Conservation (phyloP, 2,888 invertebrate genomes). For the Myathropa florea region DNA sequence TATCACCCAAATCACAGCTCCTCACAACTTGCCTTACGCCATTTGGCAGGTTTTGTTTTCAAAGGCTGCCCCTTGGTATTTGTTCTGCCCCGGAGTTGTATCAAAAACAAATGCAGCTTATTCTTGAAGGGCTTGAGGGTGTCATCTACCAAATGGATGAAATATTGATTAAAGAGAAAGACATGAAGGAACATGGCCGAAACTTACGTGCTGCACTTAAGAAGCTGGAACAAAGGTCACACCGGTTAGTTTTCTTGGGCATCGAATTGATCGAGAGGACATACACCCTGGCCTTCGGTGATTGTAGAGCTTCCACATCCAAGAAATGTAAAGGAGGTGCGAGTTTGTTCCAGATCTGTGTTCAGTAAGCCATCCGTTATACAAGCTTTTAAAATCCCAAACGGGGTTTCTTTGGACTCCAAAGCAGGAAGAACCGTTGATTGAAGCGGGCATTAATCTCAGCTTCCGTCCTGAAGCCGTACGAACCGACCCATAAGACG, state of each 20-base stretch:
- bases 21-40: conserved; percentile 25
- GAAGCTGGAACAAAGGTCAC: conserved; percentile 1
- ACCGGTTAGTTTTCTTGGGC: conserved; percentile 41
- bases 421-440: conserved; percentile 2
- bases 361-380: no score
- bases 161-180: not conserved
- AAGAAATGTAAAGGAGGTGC: conserved; percentile 23
- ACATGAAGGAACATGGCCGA: not conserved
- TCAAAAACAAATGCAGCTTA: conserved; percentile 1
- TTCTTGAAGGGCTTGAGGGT: not conserved
- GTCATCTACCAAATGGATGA: conserved; percentile 8
- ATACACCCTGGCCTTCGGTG: conserved; percentile 13
- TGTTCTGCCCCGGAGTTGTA: not conserved
- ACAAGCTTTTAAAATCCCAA: conserved; percentile 18
- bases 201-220: conserved; percentile 14
- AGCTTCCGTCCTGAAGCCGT: not conserved
- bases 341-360: conserved; percentile 38
- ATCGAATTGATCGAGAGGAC: conserved; percentile 25
- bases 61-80: not conserved
- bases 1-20: not conserved
- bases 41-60: conserved; percentile 4
- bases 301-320: conserved; percentile 10
- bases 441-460: not conserved
- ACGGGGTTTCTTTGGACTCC: conserved; percentile 6
- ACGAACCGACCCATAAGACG: not conserved